Evolutionary conservation across 2,888 invertebrate species (phyloP), one percentile per base, ranked within the genome.

Genomic region (Alsophila aescularia): DNA sequence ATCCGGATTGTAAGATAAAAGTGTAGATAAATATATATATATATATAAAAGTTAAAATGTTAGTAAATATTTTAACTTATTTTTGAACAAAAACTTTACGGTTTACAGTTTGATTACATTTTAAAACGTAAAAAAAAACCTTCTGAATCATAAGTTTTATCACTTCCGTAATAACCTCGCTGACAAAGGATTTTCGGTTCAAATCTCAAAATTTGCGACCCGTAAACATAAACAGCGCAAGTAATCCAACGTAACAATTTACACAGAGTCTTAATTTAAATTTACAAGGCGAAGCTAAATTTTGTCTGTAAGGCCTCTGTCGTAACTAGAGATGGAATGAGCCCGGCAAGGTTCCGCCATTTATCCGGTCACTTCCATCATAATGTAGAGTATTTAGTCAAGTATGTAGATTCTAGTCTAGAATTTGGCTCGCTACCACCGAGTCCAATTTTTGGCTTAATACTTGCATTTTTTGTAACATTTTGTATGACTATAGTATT

Each of bases 251-350:
- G 53, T 47, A 58, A 60, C 62, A 62, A 58, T 72, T 69, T 73
- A 68, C 63, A 58, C 64, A 52, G 52, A 58, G 62, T 60, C 66
- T 64, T 64, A 55, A 67, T 67, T 67, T 65, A 65, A 65, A 67
- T 64, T 67, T 67, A 67, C 63, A 65, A 56, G 60, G 60, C 58
- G 45, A 37, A 52, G 58, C 64, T 50, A 56, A 56, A 56, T 56
- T 56, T 45, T n/a, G 44, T 40, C 50, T 45, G 50, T 50, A 51
- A 56, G 55, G 50, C 55, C 55, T 56, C 51, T 56, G 55, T 56
- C 50, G 55, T 56, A 41, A 56, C 1, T 36, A 45, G 50, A 10
- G 50, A 56, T 21, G 21, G 24, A 2, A 13, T 0, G 6, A 32
- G 7, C 13, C 32, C 32, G 32, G 32, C 13, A 29, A 29, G 24